Conservation (phyloP, 2,888 invertebrate genomes). For the Cryptus armator region DNA sequence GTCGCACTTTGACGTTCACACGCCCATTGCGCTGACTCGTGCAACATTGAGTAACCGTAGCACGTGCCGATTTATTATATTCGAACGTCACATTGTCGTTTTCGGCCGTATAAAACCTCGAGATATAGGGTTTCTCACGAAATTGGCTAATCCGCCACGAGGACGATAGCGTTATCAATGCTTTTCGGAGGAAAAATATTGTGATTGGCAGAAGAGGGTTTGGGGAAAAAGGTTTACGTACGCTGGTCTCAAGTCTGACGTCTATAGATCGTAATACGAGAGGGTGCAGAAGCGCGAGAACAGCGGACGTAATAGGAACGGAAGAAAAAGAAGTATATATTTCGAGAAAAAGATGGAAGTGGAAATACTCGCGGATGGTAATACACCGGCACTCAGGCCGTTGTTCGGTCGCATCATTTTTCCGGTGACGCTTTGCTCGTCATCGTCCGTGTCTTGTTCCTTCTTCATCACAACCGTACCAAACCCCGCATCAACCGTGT, state of each 20-base stretch:
- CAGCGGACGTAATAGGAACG: neutral
- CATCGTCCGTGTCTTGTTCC: slow-evolving; percentile 4
- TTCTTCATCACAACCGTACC: slow-evolving; percentile 2
- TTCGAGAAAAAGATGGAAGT: slow-evolving; percentile 45
- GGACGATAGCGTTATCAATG: slow-evolving; percentile 8
- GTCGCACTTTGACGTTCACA: neutral
- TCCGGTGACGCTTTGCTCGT: slow-evolving; percentile 1
- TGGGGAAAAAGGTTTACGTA: slow-evolving; percentile 32
- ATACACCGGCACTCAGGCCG: slow-evolving; percentile 7
- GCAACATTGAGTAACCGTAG: neutral
- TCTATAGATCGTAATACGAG: neutral
- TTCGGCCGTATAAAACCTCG: neutral
- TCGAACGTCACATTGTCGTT: neutral
- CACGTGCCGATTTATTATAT: neutral
- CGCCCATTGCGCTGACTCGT: neutral
- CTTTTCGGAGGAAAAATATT: slow-evolving; percentile 59
- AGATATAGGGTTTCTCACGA: neutral
- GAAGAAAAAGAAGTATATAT: slow-evolving; percentile 42
- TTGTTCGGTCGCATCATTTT: slow-evolving; percentile 16
- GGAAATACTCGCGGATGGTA: slow-evolving; percentile 6
- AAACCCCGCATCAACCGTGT: slow-evolving; percentile 13
- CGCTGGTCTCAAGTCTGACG: neutral
- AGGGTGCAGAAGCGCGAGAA: neutral
- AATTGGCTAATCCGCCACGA: slow-evolving; percentile 6
- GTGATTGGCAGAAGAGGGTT: slow-evolving; percentile 57